Evolutionary conservation across 2,797 vertebrate species (phyloP).

Genomic region (Phoebastria nigripes): DNA sequence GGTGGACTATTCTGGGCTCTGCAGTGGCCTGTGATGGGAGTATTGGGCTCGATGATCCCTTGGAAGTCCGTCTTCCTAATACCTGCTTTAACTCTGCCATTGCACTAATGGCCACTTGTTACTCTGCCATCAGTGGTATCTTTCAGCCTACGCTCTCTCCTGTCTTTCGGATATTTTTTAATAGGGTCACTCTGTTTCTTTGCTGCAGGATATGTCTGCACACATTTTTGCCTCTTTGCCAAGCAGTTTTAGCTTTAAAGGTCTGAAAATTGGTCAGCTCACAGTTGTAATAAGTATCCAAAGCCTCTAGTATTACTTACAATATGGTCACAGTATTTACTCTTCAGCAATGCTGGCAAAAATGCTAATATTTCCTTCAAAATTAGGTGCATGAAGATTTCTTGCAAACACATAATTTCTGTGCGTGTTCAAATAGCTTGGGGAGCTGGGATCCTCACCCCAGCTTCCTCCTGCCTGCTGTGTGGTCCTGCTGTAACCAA

Average conservation of each 20-base stretch:
- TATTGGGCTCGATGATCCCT: not conserved
- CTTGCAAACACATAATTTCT: not conserved
- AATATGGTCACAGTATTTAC: not conserved
- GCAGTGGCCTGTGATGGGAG: not conserved
- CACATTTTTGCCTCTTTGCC: not conserved
- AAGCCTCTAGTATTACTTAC: not conserved
- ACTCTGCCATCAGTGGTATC: not conserved
- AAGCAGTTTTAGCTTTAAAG: not conserved
- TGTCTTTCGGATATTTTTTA: fast-evolving
- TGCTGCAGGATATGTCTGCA: not conserved
- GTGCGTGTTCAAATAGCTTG: fast-evolving
- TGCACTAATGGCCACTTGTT: not conserved
- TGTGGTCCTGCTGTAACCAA: not conserved
- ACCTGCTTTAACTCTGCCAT: not conserved
- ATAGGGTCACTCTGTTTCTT: not conserved
- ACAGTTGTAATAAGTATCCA: not conserved
- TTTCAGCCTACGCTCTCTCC: not conserved
- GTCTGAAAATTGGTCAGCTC: constrained; percentile 39
- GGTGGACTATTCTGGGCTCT: not conserved
- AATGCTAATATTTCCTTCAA: not conserved
- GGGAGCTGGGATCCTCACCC: not conserved
- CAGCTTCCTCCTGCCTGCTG: not conserved
- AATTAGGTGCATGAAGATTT: not conserved
- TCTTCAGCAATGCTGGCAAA: not conserved
- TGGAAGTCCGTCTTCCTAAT: fast-evolving